Conservation (phyloP, 53 echinoderm and acorn worm genomes). For the Apostichopus leukothele region DNA sequence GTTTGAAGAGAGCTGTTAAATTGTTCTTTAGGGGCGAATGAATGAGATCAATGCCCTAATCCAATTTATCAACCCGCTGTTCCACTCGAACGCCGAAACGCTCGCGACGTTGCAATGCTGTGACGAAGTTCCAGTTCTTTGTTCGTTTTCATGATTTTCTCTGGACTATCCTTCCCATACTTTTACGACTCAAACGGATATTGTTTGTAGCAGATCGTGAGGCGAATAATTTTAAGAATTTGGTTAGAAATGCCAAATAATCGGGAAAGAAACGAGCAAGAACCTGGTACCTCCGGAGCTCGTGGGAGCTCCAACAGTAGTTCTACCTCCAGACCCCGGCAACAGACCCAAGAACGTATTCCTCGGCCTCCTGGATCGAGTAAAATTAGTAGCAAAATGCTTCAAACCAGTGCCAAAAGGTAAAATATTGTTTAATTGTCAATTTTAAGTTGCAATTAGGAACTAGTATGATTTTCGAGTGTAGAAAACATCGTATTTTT, state of each 20-base stretch:
- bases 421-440: conserved; percentile 48
- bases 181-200: conserved; percentile 3
- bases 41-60: conserved; percentile 49
- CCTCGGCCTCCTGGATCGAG: conserved; percentile 47
- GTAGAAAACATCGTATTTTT: conserved; percentile 33
- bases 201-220: conserved; percentile 45
- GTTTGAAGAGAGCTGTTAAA: conserved; percentile 27
- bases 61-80: conserved; percentile 42
- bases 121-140: conserved; percentile 32
- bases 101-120: conserved; percentile 30
- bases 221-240: conserved; percentile 44
- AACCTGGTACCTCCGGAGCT: conserved; percentile 46
- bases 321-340: conserved; percentile 46
- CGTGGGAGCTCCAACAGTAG: conserved; percentile 41
- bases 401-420: conserved; percentile 94
- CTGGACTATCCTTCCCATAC: conserved; percentile 11
- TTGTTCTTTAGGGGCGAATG: conserved; percentile 32
- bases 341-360: conserved; percentile 47
- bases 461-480: conserved; percentile 1
- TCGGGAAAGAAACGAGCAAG: conserved; percentile 47
- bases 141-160: conserved; percentile 34
- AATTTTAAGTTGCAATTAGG: neutral
- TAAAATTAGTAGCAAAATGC: conserved; percentile 51
- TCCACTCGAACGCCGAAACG: conserved; percentile 39
- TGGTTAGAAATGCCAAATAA: conserved; percentile 52